phyloP scores from a whole-genome alignment of 1,140 invertebrate genomes.

The Bacillus rossius region DNA sequence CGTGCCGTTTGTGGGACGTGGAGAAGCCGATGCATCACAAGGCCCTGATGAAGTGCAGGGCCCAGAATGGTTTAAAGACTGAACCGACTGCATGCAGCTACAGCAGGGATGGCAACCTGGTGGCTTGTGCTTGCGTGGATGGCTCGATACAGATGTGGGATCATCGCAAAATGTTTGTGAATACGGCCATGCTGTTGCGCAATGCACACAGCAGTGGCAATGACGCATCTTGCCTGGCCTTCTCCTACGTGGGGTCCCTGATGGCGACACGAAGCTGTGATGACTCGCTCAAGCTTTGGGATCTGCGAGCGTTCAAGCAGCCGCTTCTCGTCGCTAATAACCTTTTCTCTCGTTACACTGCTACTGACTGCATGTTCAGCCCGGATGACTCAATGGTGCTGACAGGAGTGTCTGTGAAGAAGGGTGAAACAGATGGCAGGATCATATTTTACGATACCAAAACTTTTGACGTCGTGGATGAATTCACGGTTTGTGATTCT shows the following conservation, averaged over 20 bases:
- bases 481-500: constrained; percentile 69
- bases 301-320: constrained; percentile 77
- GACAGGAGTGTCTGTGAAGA: constrained; percentile 79
- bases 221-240: constrained; percentile 80
- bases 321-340: constrained; percentile 61
- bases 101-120: constrained; percentile 80
- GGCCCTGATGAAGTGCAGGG: constrained; percentile 83
- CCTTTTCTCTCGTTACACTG: constrained; percentile 82
- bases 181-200: constrained; percentile 69
- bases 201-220: constrained; percentile 75
- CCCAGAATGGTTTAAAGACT: constrained; percentile 82
- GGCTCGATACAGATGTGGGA: constrained; percentile 99
- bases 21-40: constrained; percentile 72
- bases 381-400: constrained; percentile 87
- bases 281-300: constrained; percentile 94
- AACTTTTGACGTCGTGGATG: constrained; percentile 67
- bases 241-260: constrained; percentile 80
- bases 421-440: constrained; percentile 62
- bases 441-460: constrained; percentile 78
- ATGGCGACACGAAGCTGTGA: constrained; percentile 84
- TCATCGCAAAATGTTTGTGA: constrained; percentile 75
- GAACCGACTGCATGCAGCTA: constrained; percentile 81
- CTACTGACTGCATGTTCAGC: constrained; percentile 91
- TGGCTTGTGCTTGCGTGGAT: constrained; percentile 89
- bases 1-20: constrained; percentile 86